Conservation (phyloP, 2,797 vertebrate species). For the Poeciliopsis presidionis region DNA sequence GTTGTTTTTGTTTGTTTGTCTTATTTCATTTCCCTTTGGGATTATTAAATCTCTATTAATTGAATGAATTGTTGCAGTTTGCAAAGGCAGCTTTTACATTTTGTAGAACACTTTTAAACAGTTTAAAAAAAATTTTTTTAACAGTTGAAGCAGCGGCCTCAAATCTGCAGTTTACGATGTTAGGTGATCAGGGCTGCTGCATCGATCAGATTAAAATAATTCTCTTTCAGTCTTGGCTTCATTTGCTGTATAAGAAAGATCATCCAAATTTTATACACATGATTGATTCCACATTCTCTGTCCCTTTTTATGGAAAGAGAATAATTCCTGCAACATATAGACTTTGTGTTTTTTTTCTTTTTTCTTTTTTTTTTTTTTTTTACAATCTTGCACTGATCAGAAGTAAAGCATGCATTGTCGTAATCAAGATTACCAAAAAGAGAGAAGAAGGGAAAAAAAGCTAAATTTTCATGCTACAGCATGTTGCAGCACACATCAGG, state of each 20-base stretch:
- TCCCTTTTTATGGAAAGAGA: not conserved
- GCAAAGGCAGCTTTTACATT: not conserved
- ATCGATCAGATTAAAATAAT: not conserved
- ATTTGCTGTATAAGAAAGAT: not conserved
- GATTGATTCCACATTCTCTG: not conserved
- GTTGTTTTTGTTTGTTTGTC: not conserved
- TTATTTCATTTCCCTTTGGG: not conserved
- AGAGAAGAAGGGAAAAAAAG: not conserved
- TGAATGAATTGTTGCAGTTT: not conserved
- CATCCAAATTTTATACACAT: not conserved
- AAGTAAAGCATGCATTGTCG: not conserved
- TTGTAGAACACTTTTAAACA: not conserved
- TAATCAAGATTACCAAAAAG: not conserved
- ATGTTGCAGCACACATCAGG: conserved; percentile 3
- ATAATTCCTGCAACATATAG: conserved; percentile 4
- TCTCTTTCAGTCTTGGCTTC: not conserved
- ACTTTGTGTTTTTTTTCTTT: not conserved
- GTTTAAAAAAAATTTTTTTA: not conserved
- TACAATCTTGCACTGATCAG: not conserved
- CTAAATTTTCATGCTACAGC: conserved; percentile 4
- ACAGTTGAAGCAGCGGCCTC: not conserved
- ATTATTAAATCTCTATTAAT: not conserved
- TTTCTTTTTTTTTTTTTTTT: too few species aligned
- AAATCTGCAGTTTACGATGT: not conserved
- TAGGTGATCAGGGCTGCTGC: not conserved